Evolutionary conservation across 2,113 vertebrate genomes (phyloP).

Genomic region (Epinephelus moara): DNA sequence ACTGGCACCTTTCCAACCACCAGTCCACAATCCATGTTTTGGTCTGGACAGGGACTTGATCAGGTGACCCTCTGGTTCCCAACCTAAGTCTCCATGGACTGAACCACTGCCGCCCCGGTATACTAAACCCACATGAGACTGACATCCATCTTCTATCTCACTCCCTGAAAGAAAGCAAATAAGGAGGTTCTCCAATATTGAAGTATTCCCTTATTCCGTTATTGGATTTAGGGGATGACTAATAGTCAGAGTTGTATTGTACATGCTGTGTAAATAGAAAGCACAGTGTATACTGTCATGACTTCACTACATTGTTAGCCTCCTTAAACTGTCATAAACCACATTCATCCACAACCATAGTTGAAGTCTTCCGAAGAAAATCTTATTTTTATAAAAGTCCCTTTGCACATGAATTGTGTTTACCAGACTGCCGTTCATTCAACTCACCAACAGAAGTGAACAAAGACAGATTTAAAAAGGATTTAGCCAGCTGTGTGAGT

Average conservation of each 20-base stretch:
- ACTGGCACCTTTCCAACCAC: too few relatives aligned
- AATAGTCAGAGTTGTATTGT: too few relatives aligned
- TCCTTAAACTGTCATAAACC: not conserved
- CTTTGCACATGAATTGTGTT: not conserved
- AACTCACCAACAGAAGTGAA: not conserved
- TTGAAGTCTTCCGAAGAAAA: not conserved
- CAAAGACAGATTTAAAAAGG: slow-evolving; percentile 13
- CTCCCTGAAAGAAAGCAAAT: too few relatives aligned
- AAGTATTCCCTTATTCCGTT: too few relatives aligned
- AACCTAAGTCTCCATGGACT: too few relatives aligned
- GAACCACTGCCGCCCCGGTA: too few relatives aligned
- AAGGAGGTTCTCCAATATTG: too few relatives aligned
- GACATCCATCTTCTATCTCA: not conserved
- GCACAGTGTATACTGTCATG: not conserved
- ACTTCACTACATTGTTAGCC: not conserved
- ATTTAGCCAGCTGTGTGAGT: not conserved
- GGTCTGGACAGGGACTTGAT: too few relatives aligned
- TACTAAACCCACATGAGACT: not conserved
- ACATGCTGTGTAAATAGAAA: not conserved
- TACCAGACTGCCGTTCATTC: not conserved
- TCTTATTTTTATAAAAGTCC: not conserved
- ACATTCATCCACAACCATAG: not conserved
- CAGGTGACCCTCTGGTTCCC: too few relatives aligned
- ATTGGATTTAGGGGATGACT: too few relatives aligned
- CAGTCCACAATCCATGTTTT: too few relatives aligned